A percentile compares a stretch with the other conserved stretches of the same genome.
Conservation (phyloP, 1,140 invertebrate species). For the Papilio helenus region DNA sequence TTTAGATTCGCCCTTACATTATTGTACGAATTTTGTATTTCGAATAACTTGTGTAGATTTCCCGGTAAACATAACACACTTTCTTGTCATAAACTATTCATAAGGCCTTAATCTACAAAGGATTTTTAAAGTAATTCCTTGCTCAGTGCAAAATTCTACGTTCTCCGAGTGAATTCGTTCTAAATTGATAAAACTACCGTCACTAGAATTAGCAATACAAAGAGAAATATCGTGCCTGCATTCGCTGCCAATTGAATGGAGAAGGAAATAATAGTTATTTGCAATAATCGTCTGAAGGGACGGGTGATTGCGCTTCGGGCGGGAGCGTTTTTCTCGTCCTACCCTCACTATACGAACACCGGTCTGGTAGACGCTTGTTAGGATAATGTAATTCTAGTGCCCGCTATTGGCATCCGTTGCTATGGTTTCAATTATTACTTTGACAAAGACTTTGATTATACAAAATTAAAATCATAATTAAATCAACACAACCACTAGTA, state of each 20-base stretch:
- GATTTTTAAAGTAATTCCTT: not conserved
- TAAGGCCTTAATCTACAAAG: too few relatives aligned
- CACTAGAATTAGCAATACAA: conserved; percentile 80
- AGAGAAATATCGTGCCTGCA: conserved; percentile 66
- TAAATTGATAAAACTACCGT: conserved; percentile 70
- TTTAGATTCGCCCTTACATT: not conserved
- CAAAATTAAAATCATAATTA: not conserved
- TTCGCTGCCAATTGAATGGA: conserved; percentile 78
- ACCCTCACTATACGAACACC: conserved; percentile 47
- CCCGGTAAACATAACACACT: too few relatives aligned
- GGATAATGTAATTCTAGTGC: conserved; percentile 42
- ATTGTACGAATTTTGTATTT: not conserved
- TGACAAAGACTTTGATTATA: too few relatives aligned
- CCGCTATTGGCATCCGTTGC: conserved; percentile 6
- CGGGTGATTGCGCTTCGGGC: conserved; percentile 78
- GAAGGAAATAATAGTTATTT: conserved; percentile 82
- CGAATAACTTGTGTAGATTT: too few relatives aligned
- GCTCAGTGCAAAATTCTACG: not conserved
- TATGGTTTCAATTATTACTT: conserved; percentile 6
- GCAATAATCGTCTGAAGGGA: conserved; percentile 80
- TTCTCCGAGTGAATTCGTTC: conserved; percentile 37
- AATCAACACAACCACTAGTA: not conserved
- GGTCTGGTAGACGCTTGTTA: conserved; percentile 33
- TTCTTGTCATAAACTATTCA: too few relatives aligned
- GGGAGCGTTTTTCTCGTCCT: conserved; percentile 65